Conservation (phyloP, 1,140 invertebrate species). For the Drosophila sucinea region DNA sequence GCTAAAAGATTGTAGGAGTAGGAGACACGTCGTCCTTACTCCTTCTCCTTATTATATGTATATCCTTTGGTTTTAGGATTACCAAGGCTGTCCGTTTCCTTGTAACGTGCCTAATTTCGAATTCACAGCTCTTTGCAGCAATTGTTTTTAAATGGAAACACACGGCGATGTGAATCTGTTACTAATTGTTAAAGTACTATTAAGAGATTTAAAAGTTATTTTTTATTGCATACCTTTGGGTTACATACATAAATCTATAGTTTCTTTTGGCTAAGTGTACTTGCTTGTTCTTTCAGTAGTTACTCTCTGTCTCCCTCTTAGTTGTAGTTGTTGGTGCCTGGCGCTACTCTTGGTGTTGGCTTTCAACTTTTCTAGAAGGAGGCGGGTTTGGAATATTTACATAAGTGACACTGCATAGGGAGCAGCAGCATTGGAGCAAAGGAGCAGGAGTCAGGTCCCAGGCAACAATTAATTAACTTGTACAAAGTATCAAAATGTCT, state of each 20-base stretch:
- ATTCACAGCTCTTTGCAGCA: too few relatives aligned
- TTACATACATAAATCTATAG: not conserved
- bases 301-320: not conserved
- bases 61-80: too few relatives aligned
- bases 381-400: constrained; percentile 71
- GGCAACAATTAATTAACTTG: constrained; percentile 80
- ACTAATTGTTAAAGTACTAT: too few relatives aligned
- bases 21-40: too few relatives aligned
- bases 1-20: too few relatives aligned
- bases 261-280: not conserved
- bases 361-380: constrained; percentile 62
- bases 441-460: constrained; percentile 41
- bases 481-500: constrained; percentile 74
- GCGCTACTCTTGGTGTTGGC: constrained; percentile 54
- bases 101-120: too few relatives aligned
- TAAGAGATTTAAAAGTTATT: too few relatives aligned
- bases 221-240: constrained; percentile 17
- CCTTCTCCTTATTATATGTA: too few relatives aligned
- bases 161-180: too few relatives aligned
- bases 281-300: constrained; percentile 4
- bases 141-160: too few relatives aligned
- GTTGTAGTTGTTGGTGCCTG: constrained; percentile 24
- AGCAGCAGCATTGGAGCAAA: constrained; percentile 8
- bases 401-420: constrained; percentile 71
- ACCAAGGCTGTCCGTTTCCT: too few relatives aligned